These are phyloP conservation scores for Chrysopilus asiliformis DNA, from an alignment of 2,888 invertebrate genomes.

Conservation along the genomic window DNA sequence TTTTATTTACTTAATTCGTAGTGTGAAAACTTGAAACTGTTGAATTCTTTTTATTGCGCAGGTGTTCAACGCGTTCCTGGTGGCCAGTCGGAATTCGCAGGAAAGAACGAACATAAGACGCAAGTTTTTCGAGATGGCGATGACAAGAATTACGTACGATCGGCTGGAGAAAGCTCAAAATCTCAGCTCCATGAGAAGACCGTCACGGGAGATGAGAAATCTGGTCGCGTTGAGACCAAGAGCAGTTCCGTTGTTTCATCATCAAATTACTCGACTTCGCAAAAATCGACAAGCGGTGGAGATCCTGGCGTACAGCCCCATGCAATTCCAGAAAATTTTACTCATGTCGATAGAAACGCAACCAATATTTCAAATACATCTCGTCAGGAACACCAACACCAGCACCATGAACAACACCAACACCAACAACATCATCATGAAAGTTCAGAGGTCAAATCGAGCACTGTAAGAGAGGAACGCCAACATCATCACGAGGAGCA, in stretches of 20 bases:
- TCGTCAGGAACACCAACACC: not conserved
- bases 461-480: not conserved
- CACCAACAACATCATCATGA: too few species aligned
- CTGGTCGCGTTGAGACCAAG: conserved; percentile 34
- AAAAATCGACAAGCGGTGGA: conserved; percentile 23
- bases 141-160: conserved; percentile 40
- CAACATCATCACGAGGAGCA: conserved; percentile 23
- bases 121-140: conserved; percentile 42
- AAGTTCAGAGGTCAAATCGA: too few species aligned
- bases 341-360: conserved; percentile 4
- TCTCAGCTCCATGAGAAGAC: conserved; percentile 40
- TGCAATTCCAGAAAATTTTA: conserved; percentile 12
- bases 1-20: not conserved
- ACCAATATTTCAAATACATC: not conserved
- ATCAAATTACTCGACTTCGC: conserved; percentile 28
- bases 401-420: not conserved
- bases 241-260: conserved; percentile 30
- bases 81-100: conserved; percentile 50
- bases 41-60: conserved; percentile 18
- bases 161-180: conserved; percentile 37
- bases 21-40: not conserved
- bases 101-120: conserved; percentile 46
- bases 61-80: conserved; percentile 50
- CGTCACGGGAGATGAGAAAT: conserved; percentile 39
- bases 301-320: conserved; percentile 16